Evolutionary conservation across 1,140 invertebrate genomes (phyloP).

Genomic region (Episyrphus balteatus): DNA sequence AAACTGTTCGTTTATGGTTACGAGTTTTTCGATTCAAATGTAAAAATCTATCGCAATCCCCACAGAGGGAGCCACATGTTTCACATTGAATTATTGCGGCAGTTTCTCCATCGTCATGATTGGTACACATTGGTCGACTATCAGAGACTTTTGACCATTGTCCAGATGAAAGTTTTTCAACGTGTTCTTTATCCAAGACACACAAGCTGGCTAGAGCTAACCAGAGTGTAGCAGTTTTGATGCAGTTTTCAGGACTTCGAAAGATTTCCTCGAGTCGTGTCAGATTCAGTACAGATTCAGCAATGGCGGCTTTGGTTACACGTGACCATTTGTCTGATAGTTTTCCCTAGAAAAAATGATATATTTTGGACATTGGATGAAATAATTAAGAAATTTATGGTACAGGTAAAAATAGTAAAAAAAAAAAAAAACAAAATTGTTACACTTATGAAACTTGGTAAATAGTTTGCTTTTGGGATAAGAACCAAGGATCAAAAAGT

Average conservation of each 20-base stretch:
- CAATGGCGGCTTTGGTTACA: conserved; percentile 82
- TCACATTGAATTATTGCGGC: conserved; percentile 87
- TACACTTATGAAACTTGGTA: too few relatives aligned
- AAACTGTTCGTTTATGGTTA: conserved; percentile 80
- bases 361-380: too few relatives aligned
- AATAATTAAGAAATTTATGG: not conserved
- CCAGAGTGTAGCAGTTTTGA: conserved; percentile 80
- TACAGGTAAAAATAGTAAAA: not conserved
- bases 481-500: too few relatives aligned
- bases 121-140: conserved; percentile 62
- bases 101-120: conserved; percentile 95
- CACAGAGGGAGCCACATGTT: conserved; percentile 83
- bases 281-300: conserved; percentile 77
- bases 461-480: too few relatives aligned
- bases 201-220: conserved; percentile 84
- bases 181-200: conserved; percentile 83
- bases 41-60: conserved; percentile 89
- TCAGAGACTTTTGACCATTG: conserved; percentile 48
- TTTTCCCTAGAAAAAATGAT: conserved; percentile 68
- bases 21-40: conserved; percentile 84
- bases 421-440: too few relatives aligned
- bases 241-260: conserved; percentile 61
- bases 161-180: conserved; percentile 67
- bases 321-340: conserved; percentile 75
- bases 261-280: conserved; percentile 68